These are phyloP conservation scores for Aepyceros melampus DNA, from an alignment of 2,113 vertebrate genomes.

Conservation along the genomic window DNA sequence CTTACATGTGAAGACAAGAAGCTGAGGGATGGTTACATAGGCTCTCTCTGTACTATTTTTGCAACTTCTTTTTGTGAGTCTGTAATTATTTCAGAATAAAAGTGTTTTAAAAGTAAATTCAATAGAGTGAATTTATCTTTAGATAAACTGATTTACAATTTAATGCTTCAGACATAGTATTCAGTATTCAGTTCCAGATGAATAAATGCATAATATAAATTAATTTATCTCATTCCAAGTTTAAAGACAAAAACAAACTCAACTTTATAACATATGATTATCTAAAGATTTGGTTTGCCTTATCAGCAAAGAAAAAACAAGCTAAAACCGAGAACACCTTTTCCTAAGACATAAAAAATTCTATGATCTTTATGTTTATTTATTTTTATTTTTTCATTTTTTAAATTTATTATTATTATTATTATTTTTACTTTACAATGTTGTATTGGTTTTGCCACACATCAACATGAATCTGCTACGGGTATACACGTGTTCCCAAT, in stretches of 20 bases:
- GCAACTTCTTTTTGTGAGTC: no score
- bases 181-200: neutral
- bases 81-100: neutral
- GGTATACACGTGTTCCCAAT: no score
- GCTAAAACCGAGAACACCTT: neutral
- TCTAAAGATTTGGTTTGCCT: neutral
- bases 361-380: neutral
- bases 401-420: no score
- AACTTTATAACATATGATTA: neutral
- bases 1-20: no score
- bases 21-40: no score
- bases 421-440: no score
- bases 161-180: neutral
- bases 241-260: slow-evolving; percentile 13
- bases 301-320: neutral
- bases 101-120: slow-evolving; percentile 5
- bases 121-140: neutral
- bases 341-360: neutral
- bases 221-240: neutral
- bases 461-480: no score
- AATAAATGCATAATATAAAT: neutral
- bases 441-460: no score
- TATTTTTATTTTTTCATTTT: no score
- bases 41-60: no score
- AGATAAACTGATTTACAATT: neutral